Evolutionary conservation across 2,113 vertebrate species (phyloP).

Genomic region (Xyliphius kryptos): DNA sequence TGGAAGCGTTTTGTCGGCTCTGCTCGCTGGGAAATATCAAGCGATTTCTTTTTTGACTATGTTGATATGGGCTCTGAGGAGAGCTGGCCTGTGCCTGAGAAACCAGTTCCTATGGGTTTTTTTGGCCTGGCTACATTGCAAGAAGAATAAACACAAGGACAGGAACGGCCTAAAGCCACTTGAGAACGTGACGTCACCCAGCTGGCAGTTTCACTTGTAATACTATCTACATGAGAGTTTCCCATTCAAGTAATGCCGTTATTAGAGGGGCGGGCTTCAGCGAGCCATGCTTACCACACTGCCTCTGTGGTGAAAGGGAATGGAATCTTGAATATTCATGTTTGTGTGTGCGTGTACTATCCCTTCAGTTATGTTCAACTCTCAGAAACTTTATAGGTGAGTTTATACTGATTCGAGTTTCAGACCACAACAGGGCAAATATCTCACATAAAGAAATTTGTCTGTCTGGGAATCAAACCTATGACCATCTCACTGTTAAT

Average conservation of each 20-base stretch:
- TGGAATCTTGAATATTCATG: too few relatives aligned
- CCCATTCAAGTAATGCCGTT: background rate
- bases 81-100: conserved; percentile 65
- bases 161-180: conserved; percentile 19
- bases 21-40: conserved; percentile 68
- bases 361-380: too few relatives aligned
- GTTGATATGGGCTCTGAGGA: conserved; percentile 69
- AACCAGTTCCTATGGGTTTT: conserved; percentile 59
- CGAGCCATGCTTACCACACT: too few relatives aligned
- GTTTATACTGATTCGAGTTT: too few relatives aligned
- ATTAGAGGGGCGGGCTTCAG: too few relatives aligned
- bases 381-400: too few relatives aligned
- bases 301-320: too few relatives aligned
- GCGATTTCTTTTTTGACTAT: conserved; percentile 62
- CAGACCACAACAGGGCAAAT: too few relatives aligned
- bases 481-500: too few relatives aligned
- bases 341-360: too few relatives aligned
- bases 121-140: conserved; percentile 51
- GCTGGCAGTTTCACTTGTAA: background rate
- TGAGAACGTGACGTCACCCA: conserved; percentile 19
- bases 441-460: too few relatives aligned
- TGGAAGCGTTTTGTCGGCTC: conserved; percentile 60
- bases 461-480: background rate
- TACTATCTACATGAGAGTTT: conserved; percentile 2
- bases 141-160: conserved; percentile 63